phyloP scores from a whole-genome alignment of 2,113 vertebrate genomes.

The Marcusenius ussheri region DNA sequence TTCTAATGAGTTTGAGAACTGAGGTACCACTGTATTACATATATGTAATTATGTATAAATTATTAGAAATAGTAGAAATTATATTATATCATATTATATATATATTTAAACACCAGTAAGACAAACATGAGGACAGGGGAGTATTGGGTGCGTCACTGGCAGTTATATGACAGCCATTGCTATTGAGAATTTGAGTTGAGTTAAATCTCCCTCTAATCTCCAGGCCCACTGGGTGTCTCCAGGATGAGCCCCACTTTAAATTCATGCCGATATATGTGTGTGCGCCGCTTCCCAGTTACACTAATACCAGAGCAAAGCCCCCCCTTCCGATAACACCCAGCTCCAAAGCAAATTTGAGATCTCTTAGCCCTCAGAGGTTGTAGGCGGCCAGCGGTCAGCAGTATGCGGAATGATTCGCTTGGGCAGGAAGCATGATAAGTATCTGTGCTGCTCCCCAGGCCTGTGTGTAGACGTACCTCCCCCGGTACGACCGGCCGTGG shows the following conservation, averaged over 20 bases:
- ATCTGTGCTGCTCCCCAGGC: background rate
- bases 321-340: background rate
- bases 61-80: background rate
- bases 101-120: background rate
- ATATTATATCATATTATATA: background rate
- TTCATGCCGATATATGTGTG: background rate
- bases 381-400: background rate
- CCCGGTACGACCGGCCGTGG: background rate
- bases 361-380: background rate
- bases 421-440: background rate
- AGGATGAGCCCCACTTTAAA: constrained; percentile 2
- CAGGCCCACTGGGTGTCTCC: background rate
- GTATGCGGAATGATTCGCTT: background rate
- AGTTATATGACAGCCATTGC: background rate
- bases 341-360: constrained; percentile 11
- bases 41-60: background rate
- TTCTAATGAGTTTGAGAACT: too few relatives aligned
- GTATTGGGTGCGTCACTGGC: background rate
- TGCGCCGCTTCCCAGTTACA: background rate
- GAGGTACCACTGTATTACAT: background rate
- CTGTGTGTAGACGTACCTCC: background rate
- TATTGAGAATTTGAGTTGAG: background rate
- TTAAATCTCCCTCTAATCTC: background rate
- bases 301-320: background rate
- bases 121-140: background rate